These are phyloP conservation scores for Caerostris darwini DNA, from an alignment of 1,140 invertebrate species.

Conservation along the genomic window DNA sequence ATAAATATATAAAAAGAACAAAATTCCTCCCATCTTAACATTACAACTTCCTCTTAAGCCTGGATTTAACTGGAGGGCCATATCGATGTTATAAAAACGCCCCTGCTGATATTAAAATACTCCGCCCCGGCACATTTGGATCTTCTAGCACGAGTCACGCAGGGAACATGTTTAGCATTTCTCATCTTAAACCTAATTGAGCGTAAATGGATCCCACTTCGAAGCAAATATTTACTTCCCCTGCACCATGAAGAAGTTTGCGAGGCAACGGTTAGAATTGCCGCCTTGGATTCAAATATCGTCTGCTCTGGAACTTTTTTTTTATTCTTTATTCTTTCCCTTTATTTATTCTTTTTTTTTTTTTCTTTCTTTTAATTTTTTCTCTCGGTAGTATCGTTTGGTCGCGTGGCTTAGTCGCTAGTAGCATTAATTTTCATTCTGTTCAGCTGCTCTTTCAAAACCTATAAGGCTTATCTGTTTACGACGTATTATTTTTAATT, in stretches of 20 bases:
- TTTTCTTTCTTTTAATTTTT: too few species aligned
- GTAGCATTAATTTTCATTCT: conserved; percentile 68
- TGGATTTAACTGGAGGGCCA: conserved; percentile 18
- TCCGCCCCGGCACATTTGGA: not conserved
- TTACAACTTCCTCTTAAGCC: conserved; percentile 37
- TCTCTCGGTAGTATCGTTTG: conserved; percentile 47
- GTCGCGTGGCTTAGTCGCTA: conserved; percentile 23
- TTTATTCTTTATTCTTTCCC: not conserved
- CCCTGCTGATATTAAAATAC: conserved; percentile 44
- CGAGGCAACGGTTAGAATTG: not conserved
- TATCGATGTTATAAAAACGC: conserved; percentile 50
- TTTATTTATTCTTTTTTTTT: conserved; percentile 27
- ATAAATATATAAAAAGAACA: not conserved
- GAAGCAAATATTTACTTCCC: conserved; percentile 38
- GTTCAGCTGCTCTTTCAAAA: not conserved
- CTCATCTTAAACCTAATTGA: conserved; percentile 65
- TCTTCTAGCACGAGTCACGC: not conserved
- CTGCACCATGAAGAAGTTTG: not conserved
- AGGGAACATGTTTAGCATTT: conserved; percentile 48
- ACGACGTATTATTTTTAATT: conserved; percentile 72
- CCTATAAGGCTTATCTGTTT: conserved; percentile 30
- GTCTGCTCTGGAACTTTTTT: not conserved
- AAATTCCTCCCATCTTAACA: conserved; percentile 21
- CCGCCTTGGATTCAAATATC: conserved; percentile 39
- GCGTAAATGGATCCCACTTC: conserved; percentile 22